Conservation (phyloP, 2,888 invertebrate species). For the Diplazon laetatorius region DNA sequence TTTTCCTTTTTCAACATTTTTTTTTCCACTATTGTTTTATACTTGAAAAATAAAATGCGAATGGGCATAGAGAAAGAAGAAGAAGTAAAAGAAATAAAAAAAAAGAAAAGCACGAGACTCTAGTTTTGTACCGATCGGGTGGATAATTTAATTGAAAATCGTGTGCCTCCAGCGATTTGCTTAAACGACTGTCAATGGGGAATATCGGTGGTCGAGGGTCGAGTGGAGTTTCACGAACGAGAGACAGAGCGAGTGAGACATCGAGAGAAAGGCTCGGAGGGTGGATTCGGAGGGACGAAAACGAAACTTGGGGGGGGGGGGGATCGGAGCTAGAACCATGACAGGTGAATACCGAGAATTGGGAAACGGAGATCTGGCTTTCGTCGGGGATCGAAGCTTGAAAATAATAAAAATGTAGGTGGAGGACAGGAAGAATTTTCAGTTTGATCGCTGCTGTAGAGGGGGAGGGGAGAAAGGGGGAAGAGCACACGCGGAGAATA, state of each 20-base stretch:
- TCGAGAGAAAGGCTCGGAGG: neutral
- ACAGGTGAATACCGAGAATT: constrained; percentile 20
- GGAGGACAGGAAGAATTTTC: no score
- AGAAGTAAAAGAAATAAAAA: no score
- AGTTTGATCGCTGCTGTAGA: neutral
- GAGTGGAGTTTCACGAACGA: constrained; percentile 25
- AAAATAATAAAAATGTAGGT: neutral
- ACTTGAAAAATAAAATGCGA: constrained; percentile 12
- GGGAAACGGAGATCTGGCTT: constrained; percentile 11
- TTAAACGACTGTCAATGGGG: constrained; percentile 74
- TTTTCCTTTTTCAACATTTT: no score
- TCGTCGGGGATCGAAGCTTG: neutral
- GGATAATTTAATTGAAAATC: constrained; percentile 75
- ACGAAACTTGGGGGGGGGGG: constrained; percentile 11
- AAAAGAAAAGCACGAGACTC: no score
- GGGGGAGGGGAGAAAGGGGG: no score
- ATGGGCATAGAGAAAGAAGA: constrained; percentile 2
- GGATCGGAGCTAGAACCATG: no score
- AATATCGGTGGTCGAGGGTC: constrained; percentile 61
- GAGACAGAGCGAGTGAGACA: constrained; percentile 20
- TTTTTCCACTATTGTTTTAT: no score
- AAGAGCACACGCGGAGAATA: no score
- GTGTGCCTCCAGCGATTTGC: constrained; percentile 73
- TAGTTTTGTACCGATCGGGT: constrained; percentile 36
- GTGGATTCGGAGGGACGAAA: no score